phyloP scores from a whole-genome alignment of 2,888 invertebrate genomes.

The Suillia variegata region DNA sequence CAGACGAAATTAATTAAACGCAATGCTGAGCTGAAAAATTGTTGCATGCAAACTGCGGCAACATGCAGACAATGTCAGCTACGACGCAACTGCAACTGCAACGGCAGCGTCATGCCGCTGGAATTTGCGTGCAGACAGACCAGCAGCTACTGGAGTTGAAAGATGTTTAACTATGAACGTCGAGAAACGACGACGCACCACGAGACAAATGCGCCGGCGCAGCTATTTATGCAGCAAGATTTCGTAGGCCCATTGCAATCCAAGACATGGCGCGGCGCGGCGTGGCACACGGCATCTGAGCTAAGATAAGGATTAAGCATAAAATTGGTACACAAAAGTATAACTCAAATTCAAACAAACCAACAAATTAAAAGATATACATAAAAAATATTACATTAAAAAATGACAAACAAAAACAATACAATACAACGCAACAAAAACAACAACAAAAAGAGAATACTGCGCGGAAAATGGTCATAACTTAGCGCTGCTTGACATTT shows the following conservation, averaged over 20 bases:
- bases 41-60: constrained; percentile 6
- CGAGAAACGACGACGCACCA: not conserved
- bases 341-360: no score
- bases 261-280: no score
- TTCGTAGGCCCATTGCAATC: no score
- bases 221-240: not conserved
- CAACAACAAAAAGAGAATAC: not conserved
- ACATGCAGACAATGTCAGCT: constrained; percentile 36
- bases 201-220: not conserved
- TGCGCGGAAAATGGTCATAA: constrained; percentile 4
- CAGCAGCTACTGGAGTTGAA: not conserved
- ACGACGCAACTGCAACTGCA: constrained; percentile 3
- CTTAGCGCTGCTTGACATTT: constrained; percentile 31
- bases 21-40: constrained; percentile 16
- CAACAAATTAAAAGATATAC: not conserved
- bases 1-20: constrained; percentile 50
- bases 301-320: not conserved
- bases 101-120: constrained; percentile 5
- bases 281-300: no score
- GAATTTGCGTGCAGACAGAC: constrained; percentile 1
- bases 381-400: not conserved
- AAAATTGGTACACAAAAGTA: no score
- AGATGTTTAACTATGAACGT: not conserved
- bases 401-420: not conserved
- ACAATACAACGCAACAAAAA: not conserved